Percentiles rank a stretch among this genome's conserved stretches.
Conservation (phyloP, 1,140 invertebrate genomes). For the Chironomus tepperi region DNA sequence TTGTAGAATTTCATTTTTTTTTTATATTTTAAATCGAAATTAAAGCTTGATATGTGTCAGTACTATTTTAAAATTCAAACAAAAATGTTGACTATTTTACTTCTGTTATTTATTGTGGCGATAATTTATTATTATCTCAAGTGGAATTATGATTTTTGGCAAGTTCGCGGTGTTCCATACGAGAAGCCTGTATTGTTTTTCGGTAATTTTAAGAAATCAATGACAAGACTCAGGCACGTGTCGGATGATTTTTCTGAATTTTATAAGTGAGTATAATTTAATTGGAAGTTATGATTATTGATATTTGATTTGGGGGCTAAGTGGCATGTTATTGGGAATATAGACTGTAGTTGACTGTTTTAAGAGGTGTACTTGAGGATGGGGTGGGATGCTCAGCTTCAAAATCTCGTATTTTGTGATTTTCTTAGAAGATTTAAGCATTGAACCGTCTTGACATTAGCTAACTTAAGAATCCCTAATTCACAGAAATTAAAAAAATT, state of each 20-base stretch:
- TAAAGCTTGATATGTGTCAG: neutral
- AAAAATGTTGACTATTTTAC: neutral
- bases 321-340: too few species aligned
- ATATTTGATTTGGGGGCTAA: too few species aligned
- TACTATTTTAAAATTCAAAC: neutral
- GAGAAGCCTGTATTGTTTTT: conserved; percentile 32
- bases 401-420: too few species aligned
- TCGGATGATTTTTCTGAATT: neutral
- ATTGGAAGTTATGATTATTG: neutral
- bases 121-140: conserved; percentile 34
- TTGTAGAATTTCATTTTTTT: neutral
- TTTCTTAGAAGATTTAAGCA: too few species aligned
- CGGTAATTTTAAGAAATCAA: conserved; percentile 30
- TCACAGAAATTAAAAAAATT: too few species aligned
- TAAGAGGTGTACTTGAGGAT: too few species aligned
- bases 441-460: too few species aligned
- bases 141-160: conserved; percentile 33
- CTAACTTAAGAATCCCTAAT: too few species aligned
- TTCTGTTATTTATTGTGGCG: neutral
- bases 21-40: neutral
- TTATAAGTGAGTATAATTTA: neutral
- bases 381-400: too few species aligned
- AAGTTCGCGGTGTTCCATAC: conserved; percentile 31
- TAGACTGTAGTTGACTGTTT: too few species aligned
- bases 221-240: neutral